These are phyloP conservation scores for Helarctos malayanus DNA, from an alignment of 2,797 vertebrate genomes.

Conservation along the genomic window DNA sequence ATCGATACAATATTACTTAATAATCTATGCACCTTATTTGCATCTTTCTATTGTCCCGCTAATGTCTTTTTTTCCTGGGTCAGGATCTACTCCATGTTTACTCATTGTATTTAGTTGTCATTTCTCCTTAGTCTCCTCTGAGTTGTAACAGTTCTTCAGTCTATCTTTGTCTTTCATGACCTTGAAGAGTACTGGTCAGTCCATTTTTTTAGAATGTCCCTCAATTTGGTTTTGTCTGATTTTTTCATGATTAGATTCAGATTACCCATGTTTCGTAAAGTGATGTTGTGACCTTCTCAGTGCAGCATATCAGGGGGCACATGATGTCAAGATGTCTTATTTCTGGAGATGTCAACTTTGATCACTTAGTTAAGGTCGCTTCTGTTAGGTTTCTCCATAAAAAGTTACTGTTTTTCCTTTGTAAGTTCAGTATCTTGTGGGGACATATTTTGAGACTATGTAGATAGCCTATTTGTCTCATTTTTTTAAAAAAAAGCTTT, in stretches of 20 bases:
- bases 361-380: neutral
- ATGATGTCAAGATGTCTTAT: neutral
- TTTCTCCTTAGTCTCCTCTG: neutral
- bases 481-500: neutral
- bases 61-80: neutral
- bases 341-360: neutral
- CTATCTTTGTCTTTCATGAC: neutral
- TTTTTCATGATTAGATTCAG: neutral
- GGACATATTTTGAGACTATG: conserved; percentile 24
- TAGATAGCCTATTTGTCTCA: neutral
- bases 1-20: neutral
- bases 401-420: neutral
- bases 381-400: neutral
- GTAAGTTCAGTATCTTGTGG: neutral
- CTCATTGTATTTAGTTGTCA: neutral
- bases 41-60: neutral
- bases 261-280: neutral
- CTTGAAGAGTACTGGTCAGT: neutral
- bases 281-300: neutral
- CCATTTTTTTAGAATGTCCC: neutral
- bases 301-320: neutral
- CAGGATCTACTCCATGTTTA: neutral
- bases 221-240: conserved; percentile 20
- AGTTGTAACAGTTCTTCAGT: neutral
- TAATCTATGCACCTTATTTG: neutral